These are phyloP conservation scores for Lota lota DNA, from an alignment of 2,113 vertebrate species.

Conservation along the genomic window DNA sequence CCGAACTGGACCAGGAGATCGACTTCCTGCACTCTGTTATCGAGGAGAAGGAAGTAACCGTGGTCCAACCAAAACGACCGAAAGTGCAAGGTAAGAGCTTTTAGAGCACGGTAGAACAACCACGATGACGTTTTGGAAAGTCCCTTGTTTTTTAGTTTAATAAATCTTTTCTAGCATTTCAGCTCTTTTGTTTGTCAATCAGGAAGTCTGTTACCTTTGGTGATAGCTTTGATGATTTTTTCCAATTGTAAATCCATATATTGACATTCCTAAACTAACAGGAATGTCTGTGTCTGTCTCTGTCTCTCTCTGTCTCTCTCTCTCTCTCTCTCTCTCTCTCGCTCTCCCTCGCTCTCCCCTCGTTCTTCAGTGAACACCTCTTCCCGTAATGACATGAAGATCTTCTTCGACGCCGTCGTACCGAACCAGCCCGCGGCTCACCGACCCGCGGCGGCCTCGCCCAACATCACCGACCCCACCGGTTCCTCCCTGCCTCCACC, in stretches of 20 bases:
- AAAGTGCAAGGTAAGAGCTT: constrained; percentile 59
- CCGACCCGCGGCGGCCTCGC: neutral
- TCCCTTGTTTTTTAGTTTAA: too few relatives aligned
- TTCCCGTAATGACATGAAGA: constrained; percentile 3
- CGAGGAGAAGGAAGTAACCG: constrained; percentile 59
- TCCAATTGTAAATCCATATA: neutral
- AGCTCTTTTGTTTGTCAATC: too few relatives aligned
- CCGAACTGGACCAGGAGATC: constrained; percentile 80
- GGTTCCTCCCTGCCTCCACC: neutral
- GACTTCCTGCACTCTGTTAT: constrained; percentile 78
- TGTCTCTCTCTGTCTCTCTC: neutral
- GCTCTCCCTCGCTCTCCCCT: constrained; percentile 16
- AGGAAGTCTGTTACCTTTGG: too few relatives aligned
- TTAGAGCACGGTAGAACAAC: too few relatives aligned
- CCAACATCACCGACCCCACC: neutral
- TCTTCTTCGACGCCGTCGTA: constrained; percentile 7
- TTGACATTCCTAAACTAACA: neutral
- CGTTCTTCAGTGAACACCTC: neutral
- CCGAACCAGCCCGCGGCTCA: too few relatives aligned
- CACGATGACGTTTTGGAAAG: too few relatives aligned
- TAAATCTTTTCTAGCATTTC: too few relatives aligned
- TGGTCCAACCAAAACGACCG: neutral
- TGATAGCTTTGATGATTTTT: too few relatives aligned
- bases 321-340: constrained; percentile 2
- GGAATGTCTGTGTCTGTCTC: neutral